These are phyloP conservation scores for Martes martes DNA, from an alignment of 2,113 vertebrate genomes.

Conservation along the genomic window DNA sequence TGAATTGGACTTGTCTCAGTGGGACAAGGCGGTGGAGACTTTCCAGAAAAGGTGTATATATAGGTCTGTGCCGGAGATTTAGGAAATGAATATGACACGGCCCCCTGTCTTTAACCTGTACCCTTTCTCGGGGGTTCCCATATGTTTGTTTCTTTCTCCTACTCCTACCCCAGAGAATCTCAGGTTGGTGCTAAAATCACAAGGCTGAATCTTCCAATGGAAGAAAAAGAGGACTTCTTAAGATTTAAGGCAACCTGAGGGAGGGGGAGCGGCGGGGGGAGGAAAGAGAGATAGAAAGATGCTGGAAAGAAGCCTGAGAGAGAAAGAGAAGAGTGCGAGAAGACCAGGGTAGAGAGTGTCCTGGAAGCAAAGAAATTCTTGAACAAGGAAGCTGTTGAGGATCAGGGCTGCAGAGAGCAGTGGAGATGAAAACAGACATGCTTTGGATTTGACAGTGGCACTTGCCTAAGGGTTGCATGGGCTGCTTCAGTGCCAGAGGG, in stretches of 20 bases:
- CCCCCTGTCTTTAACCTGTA: neutral
- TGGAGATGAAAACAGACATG: neutral
- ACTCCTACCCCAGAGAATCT: neutral
- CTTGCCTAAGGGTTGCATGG: neutral
- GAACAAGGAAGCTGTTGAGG: neutral
- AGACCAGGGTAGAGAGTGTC: neutral
- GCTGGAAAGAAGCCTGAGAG: neutral
- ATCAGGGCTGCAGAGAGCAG: neutral
- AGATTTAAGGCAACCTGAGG: neutral
- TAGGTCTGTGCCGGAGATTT: neutral
- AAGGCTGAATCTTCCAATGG: neutral
- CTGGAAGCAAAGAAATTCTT: neutral
- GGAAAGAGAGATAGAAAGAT: neutral
- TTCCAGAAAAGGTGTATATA: neutral
- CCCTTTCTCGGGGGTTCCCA: neutral
- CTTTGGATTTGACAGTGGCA: neutral
- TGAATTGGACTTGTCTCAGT: neutral
- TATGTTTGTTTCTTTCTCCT: neutral
- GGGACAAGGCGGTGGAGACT: neutral
- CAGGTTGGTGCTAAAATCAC: neutral
- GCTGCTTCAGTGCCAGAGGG: neutral
- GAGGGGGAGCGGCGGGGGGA: accelerated
- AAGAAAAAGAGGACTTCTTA: neutral
- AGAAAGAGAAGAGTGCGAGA: neutral
- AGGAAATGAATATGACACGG: neutral